Base-by-base conservation (phyloP, 2,888 invertebrate species). In the Spicauda simplicius region DNA sequence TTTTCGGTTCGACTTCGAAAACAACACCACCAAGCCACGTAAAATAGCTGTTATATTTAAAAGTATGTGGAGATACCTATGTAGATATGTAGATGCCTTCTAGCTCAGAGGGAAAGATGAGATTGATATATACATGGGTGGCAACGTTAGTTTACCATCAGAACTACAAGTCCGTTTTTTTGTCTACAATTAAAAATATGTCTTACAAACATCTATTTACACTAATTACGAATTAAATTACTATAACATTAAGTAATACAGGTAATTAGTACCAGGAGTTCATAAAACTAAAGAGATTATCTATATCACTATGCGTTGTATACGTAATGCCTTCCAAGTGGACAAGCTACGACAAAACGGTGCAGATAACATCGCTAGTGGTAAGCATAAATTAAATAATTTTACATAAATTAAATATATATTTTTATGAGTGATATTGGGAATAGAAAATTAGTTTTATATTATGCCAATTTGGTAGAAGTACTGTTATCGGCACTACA, bases 341-440 rank as follows among this genome's bases (percentile, higher is more conserved):
- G 56, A 56, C 62, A 54, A 20, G 10, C 63, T 56, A 56, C 63
- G 63, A 63, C 63, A 63, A 63, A 63, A 63, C 33, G 63, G 48
- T 55, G 18, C 37, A 14, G 63, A 63, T 63, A 63, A 56, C 14
- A 63, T 63, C 63, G 63, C 20, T 63, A 41, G 18, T 12, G 16
- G 41, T 57, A 7, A 14, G 57, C 57, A 56, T 56, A 56, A 18
- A 57, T 45, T 57, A 57, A 57, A 41, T 19, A 30, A 30, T 56
- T 63, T 56, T 63, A 63, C 63, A 63, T 63, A 63, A 45, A 56
- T 56, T 63, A 63, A 48, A 56, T 18, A 18, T n/a, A 0, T 54
- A 25, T 41, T 41, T 5, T 25, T 25, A 25, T 25, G 25, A 14
- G 7, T 16, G 8, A 48, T 16, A 48, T 16, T 48, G 6, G 4